These are phyloP conservation scores for Siniperca chuatsi DNA, from an alignment of 2,113 vertebrate genomes.

Conservation along the genomic window DNA sequence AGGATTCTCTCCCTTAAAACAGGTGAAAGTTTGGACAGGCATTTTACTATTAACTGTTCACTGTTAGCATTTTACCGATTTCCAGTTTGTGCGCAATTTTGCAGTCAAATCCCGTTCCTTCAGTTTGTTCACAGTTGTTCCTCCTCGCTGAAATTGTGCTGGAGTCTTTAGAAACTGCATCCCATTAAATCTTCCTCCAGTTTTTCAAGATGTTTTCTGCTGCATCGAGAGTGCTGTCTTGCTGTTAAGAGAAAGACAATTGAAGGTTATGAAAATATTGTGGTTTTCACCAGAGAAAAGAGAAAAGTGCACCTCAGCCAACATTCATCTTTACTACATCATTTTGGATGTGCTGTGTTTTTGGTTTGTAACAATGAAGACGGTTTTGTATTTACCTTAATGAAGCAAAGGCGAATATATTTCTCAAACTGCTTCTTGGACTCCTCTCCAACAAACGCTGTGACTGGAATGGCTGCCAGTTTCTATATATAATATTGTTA, in stretches of 20 bases:
- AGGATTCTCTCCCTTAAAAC: background rate
- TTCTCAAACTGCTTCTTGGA: slow-evolving; percentile 92
- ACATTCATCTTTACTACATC: background rate
- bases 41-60: background rate
- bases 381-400: slow-evolving; percentile 89
- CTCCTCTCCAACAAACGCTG: slow-evolving; percentile 90
- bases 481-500: slow-evolving; percentile 84
- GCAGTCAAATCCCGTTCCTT: background rate
- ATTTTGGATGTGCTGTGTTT: background rate
- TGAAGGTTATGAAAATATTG: background rate
- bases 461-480: slow-evolving; percentile 94
- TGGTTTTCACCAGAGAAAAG: background rate
- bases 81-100: background rate
- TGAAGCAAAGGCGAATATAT: slow-evolving; percentile 96
- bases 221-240: slow-evolving; percentile 93
- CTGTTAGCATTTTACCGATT: background rate
- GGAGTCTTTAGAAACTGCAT: background rate
- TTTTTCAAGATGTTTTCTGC: slow-evolving; percentile 91
- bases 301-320: background rate
- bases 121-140: background rate
- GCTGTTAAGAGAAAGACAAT: slow-evolving; percentile 82
- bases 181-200: slow-evolving; percentile 83
- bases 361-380: background rate
- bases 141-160: background rate
- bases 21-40: background rate